These are phyloP conservation scores for Cassiopea xamachana DNA, from an alignment of 30 jellyfish, hydroid and myxozoan genomes.

Conservation along the genomic window DNA sequence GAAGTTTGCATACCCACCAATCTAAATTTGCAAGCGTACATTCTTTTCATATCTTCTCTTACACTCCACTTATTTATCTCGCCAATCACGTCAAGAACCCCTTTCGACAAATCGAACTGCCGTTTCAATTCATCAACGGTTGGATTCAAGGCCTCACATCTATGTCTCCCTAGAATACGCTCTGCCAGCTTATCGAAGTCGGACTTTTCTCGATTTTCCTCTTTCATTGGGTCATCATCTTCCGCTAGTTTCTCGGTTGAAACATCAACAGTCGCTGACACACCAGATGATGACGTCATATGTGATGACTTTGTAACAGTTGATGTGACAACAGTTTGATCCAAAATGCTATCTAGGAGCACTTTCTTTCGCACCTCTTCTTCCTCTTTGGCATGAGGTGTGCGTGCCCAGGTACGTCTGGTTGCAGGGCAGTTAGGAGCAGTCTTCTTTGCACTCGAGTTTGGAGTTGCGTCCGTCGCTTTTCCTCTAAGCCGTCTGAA, in stretches of 20 bases:
- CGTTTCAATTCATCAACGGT: background rate
- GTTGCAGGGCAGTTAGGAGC: constrained; percentile 42
- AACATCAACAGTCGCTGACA: background rate
- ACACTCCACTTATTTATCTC: constrained; percentile 51
- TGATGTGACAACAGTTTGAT: background rate
- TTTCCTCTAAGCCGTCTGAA: background rate
- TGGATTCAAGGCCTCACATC: background rate
- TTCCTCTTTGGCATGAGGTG: constrained; percentile 59
- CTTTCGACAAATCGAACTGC: constrained; percentile 27
- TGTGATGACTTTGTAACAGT: background rate
- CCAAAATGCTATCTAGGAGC: background rate
- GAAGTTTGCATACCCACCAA: background rate
- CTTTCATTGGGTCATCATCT: background rate
- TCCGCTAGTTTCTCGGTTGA: background rate
- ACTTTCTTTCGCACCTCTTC: background rate
- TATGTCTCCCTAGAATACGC: background rate
- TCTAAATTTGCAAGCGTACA: background rate
- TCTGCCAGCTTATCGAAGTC: background rate
- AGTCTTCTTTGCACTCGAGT: background rate
- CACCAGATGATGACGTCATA: background rate
- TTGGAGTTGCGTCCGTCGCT: constrained; percentile 28
- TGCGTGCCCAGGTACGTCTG: constrained; percentile 68
- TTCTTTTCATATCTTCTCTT: constrained; percentile 41
- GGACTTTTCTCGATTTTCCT: background rate
- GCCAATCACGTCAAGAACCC: constrained; percentile 14